A percentile compares a stretch with the other conserved stretches of the same genome.
phyloP scores from a whole-genome alignment of 2,797 vertebrate species.

The Naso thynnoides region DNA sequence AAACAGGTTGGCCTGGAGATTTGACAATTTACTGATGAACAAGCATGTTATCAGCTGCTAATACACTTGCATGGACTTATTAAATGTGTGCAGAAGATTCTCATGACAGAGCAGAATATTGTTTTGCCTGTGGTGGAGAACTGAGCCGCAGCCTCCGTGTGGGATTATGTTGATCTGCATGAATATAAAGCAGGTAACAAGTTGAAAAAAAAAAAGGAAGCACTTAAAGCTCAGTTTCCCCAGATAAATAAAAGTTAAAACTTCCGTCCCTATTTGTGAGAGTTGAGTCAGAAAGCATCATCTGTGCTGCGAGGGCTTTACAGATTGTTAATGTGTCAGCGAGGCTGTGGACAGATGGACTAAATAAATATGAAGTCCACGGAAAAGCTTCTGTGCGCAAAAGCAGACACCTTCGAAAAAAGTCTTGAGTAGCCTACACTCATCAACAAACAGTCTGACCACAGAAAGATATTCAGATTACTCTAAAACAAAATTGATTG shows the following conservation, averaged over 20 bases:
- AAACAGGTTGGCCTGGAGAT: background rate
- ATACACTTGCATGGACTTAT: background rate
- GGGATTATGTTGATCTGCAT: background rate
- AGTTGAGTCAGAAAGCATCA: slow-evolving; percentile 47
- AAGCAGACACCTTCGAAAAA: no score
- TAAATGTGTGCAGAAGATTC: background rate
- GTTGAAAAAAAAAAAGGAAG: background rate
- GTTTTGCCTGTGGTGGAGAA: background rate
- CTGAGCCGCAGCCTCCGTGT: slow-evolving; percentile 1
- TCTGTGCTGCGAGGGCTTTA: slow-evolving; percentile 62
- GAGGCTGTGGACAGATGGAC: slow-evolving; percentile 62
- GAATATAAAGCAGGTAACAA: background rate
- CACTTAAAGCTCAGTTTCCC: slow-evolving; percentile 1
- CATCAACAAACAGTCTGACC: background rate
- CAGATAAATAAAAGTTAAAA: slow-evolving; percentile 13
- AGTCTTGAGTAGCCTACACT: background rate
- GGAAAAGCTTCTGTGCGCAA: slow-evolving; percentile 1
- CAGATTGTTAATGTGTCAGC: slow-evolving; percentile 64
- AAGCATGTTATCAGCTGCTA: background rate
- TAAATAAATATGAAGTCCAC: slow-evolving; percentile 48
- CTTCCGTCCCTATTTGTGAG: slow-evolving; percentile 30
- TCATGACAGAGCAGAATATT: background rate
- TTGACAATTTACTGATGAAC: background rate
- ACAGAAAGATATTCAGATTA: background rate
- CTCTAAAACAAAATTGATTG: no score